Evolutionary conservation across 2,797 vertebrate genomes (phyloP).

Genomic region (Margarornis squamiger): DNA sequence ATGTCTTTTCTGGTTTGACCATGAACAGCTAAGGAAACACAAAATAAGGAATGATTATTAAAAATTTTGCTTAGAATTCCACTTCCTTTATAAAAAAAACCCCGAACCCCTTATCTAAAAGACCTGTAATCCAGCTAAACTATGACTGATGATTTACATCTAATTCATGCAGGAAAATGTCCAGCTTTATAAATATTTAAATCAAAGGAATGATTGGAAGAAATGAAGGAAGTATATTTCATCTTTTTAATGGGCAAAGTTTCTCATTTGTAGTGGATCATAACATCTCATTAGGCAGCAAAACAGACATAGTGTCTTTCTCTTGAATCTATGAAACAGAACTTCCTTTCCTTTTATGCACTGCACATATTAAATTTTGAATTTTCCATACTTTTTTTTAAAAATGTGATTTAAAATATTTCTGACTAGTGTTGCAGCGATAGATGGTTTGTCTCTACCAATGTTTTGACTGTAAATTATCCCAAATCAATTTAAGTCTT

Average conservation of each 20-base stretch:
- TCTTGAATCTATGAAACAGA: conserved; percentile 23
- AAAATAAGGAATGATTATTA: neutral
- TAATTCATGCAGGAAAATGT: conserved; percentile 50
- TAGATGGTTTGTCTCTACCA: neutral
- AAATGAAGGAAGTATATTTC: conserved; percentile 28
- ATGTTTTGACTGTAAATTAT: neutral
- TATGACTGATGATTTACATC: conserved; percentile 32
- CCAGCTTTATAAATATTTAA: conserved; percentile 70
- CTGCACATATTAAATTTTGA: neutral
- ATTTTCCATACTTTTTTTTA: neutral
- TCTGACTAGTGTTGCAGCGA: neutral
- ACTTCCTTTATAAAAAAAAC: neutral
- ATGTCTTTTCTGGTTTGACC: neutral
- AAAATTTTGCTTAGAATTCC: conserved; percentile 4
- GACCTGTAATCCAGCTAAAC: conserved; percentile 15
- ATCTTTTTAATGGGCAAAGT: conserved; percentile 38
- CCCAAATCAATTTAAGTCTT: neutral
- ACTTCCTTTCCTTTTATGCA: neutral
- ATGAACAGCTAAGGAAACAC: neutral
- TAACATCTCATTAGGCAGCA: neutral
- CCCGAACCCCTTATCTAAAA: neutral
- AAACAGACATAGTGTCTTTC: neutral
- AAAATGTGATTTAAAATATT: neutral
- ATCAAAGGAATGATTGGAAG: conserved; percentile 51
- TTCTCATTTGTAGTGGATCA: conserved; percentile 32